Conservation (phyloP, 2,888 invertebrate species). For the Agrypnus murinus region DNA sequence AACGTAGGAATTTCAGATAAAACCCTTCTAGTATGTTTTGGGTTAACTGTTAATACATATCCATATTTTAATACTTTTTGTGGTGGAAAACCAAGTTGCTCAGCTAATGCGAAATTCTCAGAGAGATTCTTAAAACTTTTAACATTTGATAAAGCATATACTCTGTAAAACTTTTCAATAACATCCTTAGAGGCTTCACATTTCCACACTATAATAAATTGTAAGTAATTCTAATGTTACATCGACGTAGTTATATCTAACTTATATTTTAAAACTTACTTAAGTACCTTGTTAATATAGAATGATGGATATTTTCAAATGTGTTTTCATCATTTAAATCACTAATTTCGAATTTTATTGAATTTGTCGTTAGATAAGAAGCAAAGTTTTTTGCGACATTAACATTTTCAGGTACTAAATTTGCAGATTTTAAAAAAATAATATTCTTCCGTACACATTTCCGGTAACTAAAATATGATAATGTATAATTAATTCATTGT, state of each 20-base stretch:
- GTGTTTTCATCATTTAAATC: slow-evolving; percentile 58
- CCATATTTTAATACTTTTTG: slow-evolving; percentile 75
- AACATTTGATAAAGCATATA: slow-evolving; percentile 66
- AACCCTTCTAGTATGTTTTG: slow-evolving; percentile 75
- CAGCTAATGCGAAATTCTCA: slow-evolving; percentile 74
- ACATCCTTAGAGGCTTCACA: slow-evolving; percentile 68
- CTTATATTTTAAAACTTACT: slow-evolving; percentile 58
- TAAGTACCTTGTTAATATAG: slow-evolving; percentile 62
- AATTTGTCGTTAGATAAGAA: slow-evolving; percentile 59
- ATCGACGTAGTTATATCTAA: too few species aligned
- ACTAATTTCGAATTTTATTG: slow-evolving; percentile 52
- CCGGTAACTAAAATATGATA: slow-evolving; percentile 60
- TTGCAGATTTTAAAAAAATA: slow-evolving; percentile 67
- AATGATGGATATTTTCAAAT: slow-evolving; percentile 64
- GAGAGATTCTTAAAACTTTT: slow-evolving; percentile 73
- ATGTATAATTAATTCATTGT: too few species aligned
- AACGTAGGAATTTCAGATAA: slow-evolving; percentile 74
- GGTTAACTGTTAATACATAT: slow-evolving; percentile 76
- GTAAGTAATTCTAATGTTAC: too few species aligned
- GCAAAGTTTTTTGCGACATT: slow-evolving; percentile 69
- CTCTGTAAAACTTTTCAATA: slow-evolving; percentile 66
- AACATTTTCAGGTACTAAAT: slow-evolving; percentile 66
- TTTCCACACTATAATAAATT: slow-evolving; percentile 67
- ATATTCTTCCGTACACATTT: slow-evolving; percentile 68
- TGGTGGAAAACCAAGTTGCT: slow-evolving; percentile 74